Base-by-base conservation (phyloP, 2,113 vertebrate species). In the Actinemys pallida region DNA sequence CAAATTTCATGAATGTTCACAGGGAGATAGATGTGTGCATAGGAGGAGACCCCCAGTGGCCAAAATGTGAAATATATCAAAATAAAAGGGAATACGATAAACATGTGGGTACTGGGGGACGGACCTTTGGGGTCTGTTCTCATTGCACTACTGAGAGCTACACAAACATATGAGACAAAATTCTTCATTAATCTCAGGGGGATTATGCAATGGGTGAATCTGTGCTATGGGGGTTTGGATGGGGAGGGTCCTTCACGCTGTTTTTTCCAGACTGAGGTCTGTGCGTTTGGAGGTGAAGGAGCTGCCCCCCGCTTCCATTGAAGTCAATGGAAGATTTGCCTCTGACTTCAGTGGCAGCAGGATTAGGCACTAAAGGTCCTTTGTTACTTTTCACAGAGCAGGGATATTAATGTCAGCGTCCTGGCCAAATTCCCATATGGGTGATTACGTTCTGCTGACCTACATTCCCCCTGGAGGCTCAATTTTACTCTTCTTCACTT, bases 401-500 rank as follows among this genome's bases (percentile, higher is more conserved):
- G 76, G 96, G 91, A 76, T 1, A 1, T 80, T 92, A 94, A 94
- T 62, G 20, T 93, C 80, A 52, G 49, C 75, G 47, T 69, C 39
- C 69, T 97, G 94, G 91, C 80, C 47, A 86, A 45, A 92, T 27
- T 95, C 93, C 94, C 90, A 87, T 69, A 12, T 22, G 39, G 35
- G 52, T 94, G 93, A 94, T 92, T 92, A 86, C 52, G 82, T 93
- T 95, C 83, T 81, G 47, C 85, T 93, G 83, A 89, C 93, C 86
- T 94, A 56, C 81, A 87, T 94, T 90, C 83, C 49, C 35, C 75
- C 82, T 85, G 42, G n/a, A 86, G 94, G 56, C 80, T 95, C 49
- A 89, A 83, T 14, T 17, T 87, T 3, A 82, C 59, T 76, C 72
- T 72, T 72, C 65, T 76, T 76, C 1, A 62, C 81, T 86, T 93